Base-by-base conservation (phyloP, 2,888 invertebrate genomes). In the Acheta domesticus region DNA sequence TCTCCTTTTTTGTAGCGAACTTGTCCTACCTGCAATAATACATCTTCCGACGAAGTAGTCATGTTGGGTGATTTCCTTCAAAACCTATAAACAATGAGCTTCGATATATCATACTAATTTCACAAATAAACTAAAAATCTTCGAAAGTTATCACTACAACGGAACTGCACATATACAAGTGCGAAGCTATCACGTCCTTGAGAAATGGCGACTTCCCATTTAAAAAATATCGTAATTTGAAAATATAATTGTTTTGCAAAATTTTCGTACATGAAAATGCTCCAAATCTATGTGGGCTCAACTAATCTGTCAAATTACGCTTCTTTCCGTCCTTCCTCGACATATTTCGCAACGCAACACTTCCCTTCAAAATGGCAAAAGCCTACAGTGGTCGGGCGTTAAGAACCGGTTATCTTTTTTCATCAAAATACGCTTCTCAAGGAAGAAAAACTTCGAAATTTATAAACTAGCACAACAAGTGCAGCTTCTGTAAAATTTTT, bases 1-100 rank as follows among this genome's bases (percentile, higher is more conserved):
- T 98, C 97, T 79, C 96, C 96, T 88, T 99, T 99, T 88, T 98
- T 98, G 86, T 94, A 96, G 82, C 96, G 93, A 82, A 99, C 98
- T 88, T 96, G 92, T 83, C 94, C 92, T 84, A 98, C 93, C 89
- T 97, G 96, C 83, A 97, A 90, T 84, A 98, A 89, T 80, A 99
- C 97, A 88, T 98, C 98, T 89, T 99, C 99, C 80, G 96, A 96
- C 82, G 95, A 95, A 79, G 95, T 94, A 83, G 94, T 93, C 94
- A 95, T 95, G 85, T 85, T 86, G 85, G 84, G 83, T 85, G 11
- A 48, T 76, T n/a, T 16, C 14, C 19, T 16, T 19, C 19, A 75
- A n/a, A 36, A 75, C 20, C 20, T 23, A 19, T 3, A 23, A 21
- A 12, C 75, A 73, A 5, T 5, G 73, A n/a, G 5, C 8, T n/a